Percentiles rank a stretch among this genome's conserved stretches.
These are phyloP conservation scores for Acrocyrtus sp. DNA, from an alignment of 2,888 invertebrate genomes.

Conservation along the genomic window DNA sequence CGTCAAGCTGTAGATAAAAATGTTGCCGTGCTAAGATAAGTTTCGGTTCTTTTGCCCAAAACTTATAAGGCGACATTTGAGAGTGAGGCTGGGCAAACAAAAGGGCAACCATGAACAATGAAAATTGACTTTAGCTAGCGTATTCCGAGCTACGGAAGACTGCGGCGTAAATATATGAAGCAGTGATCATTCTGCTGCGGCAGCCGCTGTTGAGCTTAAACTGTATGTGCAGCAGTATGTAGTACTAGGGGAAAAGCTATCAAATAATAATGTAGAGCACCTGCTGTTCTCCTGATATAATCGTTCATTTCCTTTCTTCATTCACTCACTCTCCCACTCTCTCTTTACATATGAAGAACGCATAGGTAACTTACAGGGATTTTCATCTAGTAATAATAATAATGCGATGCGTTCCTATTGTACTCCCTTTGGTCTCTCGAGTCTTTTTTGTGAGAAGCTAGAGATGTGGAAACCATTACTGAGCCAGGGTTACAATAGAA, in stretches of 20 bases:
- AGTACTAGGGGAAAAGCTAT: not conserved
- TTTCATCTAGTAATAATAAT: not conserved
- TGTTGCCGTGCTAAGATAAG: not conserved
- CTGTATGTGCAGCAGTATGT: not conserved
- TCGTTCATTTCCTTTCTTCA: slow-evolving; percentile 39
- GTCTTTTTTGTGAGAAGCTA: not conserved
- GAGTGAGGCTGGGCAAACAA: slow-evolving; percentile 11
- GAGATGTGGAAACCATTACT: not conserved
- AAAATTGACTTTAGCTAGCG: slow-evolving; percentile 33
- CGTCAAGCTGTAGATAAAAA: no score
- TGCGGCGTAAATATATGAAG: no score
- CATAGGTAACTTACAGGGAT: not conserved
- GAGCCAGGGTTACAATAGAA: slow-evolving; percentile 12
- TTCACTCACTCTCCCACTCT: not conserved
- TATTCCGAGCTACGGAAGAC: not conserved
- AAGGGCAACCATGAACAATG: slow-evolving; percentile 40
- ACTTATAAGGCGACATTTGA: slow-evolving; percentile 10
- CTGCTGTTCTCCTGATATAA: slow-evolving; percentile 40
- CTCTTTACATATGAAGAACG: not conserved
- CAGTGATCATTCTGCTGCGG: no score
- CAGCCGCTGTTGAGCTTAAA: no score
- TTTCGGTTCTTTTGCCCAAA: not conserved
- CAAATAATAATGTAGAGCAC: slow-evolving; percentile 27
- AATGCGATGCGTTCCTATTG: not conserved
- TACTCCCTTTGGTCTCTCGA: not conserved